phyloP scores from a whole-genome alignment of 2,888 invertebrate genomes.

The Lycocerus yunnanus region DNA sequence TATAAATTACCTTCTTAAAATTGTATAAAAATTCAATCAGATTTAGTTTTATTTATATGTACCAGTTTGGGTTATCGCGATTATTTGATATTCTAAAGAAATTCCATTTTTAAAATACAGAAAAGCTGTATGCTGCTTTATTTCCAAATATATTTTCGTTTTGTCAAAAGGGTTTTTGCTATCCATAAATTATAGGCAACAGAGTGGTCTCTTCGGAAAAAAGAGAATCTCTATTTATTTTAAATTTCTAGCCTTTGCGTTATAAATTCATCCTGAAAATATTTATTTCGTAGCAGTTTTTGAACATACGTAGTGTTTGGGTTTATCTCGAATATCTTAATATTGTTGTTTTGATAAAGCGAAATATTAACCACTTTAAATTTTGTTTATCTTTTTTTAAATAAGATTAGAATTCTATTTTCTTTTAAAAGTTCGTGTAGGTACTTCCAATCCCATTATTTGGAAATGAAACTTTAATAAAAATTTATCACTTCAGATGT shows the following conservation, averaged over 20 bases:
- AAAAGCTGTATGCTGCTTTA: background rate
- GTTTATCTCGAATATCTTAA: background rate
- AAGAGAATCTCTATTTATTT: background rate
- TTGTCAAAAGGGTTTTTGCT: background rate
- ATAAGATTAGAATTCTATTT: background rate
- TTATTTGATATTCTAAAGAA: background rate
- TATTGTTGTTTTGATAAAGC: background rate
- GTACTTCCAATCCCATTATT: background rate
- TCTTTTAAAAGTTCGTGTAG: background rate
- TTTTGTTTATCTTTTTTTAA: background rate
- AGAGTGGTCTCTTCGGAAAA: background rate
- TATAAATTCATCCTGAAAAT: background rate
- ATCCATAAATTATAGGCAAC: background rate
- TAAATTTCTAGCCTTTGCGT: no score
- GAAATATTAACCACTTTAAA: no score
- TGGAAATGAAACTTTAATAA: background rate
- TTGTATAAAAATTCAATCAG: background rate
- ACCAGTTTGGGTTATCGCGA: background rate
- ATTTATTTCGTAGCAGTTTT: background rate
- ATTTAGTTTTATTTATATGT: background rate
- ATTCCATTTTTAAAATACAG: background rate
- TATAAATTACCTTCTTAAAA: background rate
- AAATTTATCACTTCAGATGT: background rate
- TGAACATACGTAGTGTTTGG: background rate
- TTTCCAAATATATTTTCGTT: background rate